Evolutionary conservation across 2,113 vertebrate genomes (phyloP).

Genomic region (Typhlomys cinereus): DNA sequence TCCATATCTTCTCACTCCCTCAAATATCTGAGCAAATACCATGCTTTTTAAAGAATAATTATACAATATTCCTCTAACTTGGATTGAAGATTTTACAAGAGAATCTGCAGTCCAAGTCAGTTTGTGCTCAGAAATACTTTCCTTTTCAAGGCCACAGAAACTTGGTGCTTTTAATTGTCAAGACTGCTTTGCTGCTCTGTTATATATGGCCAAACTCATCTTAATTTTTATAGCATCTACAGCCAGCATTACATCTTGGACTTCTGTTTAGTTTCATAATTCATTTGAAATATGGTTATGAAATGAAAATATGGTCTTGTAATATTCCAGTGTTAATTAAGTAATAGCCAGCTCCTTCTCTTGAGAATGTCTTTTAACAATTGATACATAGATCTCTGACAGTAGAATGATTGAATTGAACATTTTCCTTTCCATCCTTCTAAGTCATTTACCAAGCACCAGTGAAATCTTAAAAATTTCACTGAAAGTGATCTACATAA

Average conservation of each 20-base stretch:
- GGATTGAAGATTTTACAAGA: not conserved
- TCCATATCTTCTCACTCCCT: not conserved
- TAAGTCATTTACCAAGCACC: constrained; percentile 38
- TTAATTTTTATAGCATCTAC: constrained; percentile 56
- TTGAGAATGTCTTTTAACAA: constrained; percentile 33
- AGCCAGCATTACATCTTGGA: constrained; percentile 47
- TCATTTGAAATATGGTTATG: constrained; percentile 74
- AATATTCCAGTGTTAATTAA: constrained; percentile 66
- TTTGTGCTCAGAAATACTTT: not conserved
- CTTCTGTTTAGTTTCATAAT: constrained; percentile 66
- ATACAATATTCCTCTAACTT: not conserved
- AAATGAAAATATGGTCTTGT: constrained; percentile 63
- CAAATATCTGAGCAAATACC: not conserved
- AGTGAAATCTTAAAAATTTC: constrained; percentile 13
- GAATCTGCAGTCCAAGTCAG: not conserved
- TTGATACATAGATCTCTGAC: constrained; percentile 66
- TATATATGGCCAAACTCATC: constrained; percentile 40
- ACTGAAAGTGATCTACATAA: not conserved
- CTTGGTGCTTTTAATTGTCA: not conserved
- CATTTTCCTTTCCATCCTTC: constrained; percentile 31
- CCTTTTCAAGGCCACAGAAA: not conserved
- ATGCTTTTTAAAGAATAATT: not conserved
- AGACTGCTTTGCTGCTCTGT: not conserved
- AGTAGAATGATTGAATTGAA: constrained; percentile 59
- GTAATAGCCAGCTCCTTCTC: constrained; percentile 65